Evolutionary conservation across 2,888 invertebrate genomes (phyloP).

Genomic region (Formica aserva): DNA sequence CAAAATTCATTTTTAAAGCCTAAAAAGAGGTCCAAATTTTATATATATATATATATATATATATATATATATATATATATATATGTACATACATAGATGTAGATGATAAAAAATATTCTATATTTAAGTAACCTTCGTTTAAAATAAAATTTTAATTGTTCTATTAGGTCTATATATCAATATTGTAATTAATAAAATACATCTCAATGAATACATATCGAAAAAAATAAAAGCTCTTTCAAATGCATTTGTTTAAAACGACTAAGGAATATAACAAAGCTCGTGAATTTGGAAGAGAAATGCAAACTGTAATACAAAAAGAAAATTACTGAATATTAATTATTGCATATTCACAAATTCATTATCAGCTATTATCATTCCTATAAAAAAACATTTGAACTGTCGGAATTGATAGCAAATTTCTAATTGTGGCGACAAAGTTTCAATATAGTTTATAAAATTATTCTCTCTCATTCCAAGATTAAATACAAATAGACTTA

Average conservation of each 20-base stretch:
- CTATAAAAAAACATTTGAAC: slow-evolving; percentile 12
- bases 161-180: not conserved
- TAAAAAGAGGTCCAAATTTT: not conserved
- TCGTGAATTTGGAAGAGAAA: not conserved
- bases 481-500: not conserved
- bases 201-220: not conserved
- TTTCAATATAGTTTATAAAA: not conserved
- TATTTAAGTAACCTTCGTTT: not conserved
- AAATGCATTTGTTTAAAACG: not conserved
- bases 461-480: not conserved
- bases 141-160: not conserved
- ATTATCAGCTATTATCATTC: not conserved
- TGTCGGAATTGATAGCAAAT: not conserved
- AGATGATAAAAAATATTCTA: not conserved
- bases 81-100: too few species aligned
- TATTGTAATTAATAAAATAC: not conserved
- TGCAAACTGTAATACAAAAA: not conserved
- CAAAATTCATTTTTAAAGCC: not conserved
- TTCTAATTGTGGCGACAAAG: not conserved
- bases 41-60: too few species aligned
- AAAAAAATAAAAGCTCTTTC: not conserved
- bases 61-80: too few species aligned
- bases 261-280: not conserved
- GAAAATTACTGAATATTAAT: slow-evolving; percentile 14
- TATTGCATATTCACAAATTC: not conserved